Evolutionary conservation across 2,797 vertebrate species (phyloP).

Genomic region (Tenualosa ilisha): DNA sequence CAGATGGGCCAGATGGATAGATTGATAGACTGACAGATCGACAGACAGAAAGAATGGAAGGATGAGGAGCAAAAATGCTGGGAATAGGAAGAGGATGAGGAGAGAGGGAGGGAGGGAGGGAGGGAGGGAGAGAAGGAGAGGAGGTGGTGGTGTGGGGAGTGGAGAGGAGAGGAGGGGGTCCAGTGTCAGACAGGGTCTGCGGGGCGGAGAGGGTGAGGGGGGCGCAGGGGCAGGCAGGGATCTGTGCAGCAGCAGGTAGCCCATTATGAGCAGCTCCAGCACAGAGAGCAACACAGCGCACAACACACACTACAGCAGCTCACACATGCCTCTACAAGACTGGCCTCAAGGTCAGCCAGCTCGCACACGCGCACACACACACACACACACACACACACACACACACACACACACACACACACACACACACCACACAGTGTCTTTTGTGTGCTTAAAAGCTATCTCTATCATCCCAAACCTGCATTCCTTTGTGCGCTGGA

Average conservation of each 20-base stretch:
- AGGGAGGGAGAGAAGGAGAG: conserved; percentile 3
- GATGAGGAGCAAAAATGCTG: neutral
- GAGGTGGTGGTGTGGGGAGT: neutral
- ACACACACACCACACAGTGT: neutral
- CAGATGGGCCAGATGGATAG: neutral
- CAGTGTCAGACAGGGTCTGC: conserved; percentile 2
- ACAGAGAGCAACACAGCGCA: neutral
- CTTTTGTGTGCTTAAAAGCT: neutral
- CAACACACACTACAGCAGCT: neutral
- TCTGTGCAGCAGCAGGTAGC: neutral
- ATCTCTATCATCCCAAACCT: neutral
- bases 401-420: neutral
- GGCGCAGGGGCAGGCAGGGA: neutral
- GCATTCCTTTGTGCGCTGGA: neutral
- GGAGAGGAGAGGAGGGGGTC: neutral
- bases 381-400: neutral
- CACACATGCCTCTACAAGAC: neutral
- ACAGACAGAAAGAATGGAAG: neutral
- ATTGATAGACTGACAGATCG: neutral
- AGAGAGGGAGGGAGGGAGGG: neutral
- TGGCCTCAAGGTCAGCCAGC: neutral
- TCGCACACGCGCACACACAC: neutral
- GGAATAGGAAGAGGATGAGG: conserved; percentile 2
- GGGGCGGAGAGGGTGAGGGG: conserved; percentile 34
- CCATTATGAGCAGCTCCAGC: neutral